These are phyloP conservation scores for Peribatodes rhomboidaria DNA, from an alignment of 2,888 invertebrate genomes.

Conservation along the genomic window DNA sequence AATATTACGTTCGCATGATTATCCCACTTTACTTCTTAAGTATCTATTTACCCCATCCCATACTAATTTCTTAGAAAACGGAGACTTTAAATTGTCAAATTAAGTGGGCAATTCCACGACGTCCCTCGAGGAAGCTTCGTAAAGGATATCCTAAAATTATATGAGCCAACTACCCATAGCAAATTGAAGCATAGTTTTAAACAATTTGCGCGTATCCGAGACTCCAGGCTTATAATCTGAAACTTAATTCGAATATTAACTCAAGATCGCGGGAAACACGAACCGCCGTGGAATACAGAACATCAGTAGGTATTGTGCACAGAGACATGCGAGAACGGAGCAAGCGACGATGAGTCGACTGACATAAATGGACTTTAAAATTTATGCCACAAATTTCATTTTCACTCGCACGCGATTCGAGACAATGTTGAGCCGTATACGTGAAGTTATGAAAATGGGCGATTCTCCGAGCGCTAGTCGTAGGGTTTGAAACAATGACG, in stretches of 20 bases:
- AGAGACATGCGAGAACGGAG: slow-evolving; percentile 42
- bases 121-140: slow-evolving; percentile 12
- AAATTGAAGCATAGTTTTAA: slow-evolving; percentile 52
- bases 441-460: slow-evolving; percentile 63
- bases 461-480: slow-evolving; percentile 49
- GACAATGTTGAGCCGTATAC: slow-evolving; percentile 42
- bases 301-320: slow-evolving; percentile 62
- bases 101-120: slow-evolving; percentile 19
- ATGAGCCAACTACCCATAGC: slow-evolving; percentile 35
- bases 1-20: slow-evolving; percentile 5
- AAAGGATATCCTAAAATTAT: slow-evolving; percentile 37
- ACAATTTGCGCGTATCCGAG: slow-evolving; percentile 48
- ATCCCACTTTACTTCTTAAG: slow-evolving; percentile 24
- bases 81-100: slow-evolving; percentile 21
- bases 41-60: slow-evolving; percentile 26
- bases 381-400: slow-evolving; percentile 50
- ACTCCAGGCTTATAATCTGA: slow-evolving; percentile 58
- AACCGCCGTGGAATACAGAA: slow-evolving; percentile 71
- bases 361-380: slow-evolving; percentile 55
- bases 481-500: slow-evolving; percentile 62
- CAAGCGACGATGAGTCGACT: slow-evolving; percentile 40
- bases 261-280: slow-evolving; percentile 72
- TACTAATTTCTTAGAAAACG: slow-evolving; percentile 21
- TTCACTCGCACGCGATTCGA: slow-evolving; percentile 45
- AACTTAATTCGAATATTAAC: slow-evolving; percentile 72